Evolutionary conservation across 2,113 vertebrate genomes (phyloP), one percentile per base, ranked within the genome.

Genomic region (Camelus bactrianus): DNA sequence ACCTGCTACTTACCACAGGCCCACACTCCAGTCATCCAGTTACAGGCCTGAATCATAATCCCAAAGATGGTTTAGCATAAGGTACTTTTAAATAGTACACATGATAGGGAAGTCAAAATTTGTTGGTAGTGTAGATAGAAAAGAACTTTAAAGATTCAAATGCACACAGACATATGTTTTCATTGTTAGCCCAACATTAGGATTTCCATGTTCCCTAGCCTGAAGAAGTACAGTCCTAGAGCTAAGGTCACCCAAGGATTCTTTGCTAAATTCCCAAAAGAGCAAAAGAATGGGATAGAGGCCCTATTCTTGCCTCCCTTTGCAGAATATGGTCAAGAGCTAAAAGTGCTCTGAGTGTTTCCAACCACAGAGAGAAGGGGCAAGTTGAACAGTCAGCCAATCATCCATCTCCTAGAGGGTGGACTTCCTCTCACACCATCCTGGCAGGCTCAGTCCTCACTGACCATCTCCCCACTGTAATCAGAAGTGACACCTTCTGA

Each of bases 1-100:
- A 98, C 98, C 98, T 99, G 98, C 97, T 98, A 62, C 88, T 98
- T 93, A 93, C 91, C 88, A 97, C n/a, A 96, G 62, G 67, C 89
- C 92, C 91, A 69, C 28, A 79, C 94, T 96, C 93, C 64, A 96
- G 93, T n/a, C 75, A 58, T n/a, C 32, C 20, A 95, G 75, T 97
- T 96, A 94, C 92, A 95, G 26, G 14, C 26, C 48, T 97, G 75
- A 96, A 69, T n/a, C 82, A 69, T 48, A 95, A 96, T 97, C 65
- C 91, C 85, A 42, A 93, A 73, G 28, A 60, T 11, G 6, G 1
- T 48, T 98, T 92, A 89, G 38, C 46, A 92, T 38, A 97, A 97
- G 17, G 48, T 58, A 50, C 58, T 60, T 80, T 79, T 70, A 60
- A 46, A 32, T 62, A 86, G 22, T 42, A 97, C 56, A 0, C 0